These are phyloP conservation scores for Xiphias gladius DNA, from an alignment of 2,113 vertebrate species.

Conservation along the genomic window DNA sequence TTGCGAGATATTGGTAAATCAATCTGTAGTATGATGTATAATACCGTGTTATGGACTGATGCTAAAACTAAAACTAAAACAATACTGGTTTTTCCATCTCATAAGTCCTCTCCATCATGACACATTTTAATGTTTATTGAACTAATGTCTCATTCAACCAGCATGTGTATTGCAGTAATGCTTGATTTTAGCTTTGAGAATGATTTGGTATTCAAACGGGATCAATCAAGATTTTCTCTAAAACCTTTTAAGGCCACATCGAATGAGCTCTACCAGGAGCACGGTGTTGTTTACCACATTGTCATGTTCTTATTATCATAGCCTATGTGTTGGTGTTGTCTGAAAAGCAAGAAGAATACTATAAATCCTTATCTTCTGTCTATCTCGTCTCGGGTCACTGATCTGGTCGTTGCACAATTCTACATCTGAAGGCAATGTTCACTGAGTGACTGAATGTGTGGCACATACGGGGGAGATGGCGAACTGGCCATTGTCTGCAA, in stretches of 20 bases:
- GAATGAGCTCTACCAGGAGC: no score
- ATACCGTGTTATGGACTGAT: not conserved
- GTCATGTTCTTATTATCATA: not conserved
- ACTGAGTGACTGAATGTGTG: not conserved
- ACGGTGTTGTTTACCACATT: no score
- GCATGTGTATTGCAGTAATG: not conserved
- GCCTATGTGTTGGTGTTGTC: not conserved
- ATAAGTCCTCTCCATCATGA: not conserved
- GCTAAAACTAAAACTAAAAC: no score
- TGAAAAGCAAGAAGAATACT: not conserved
- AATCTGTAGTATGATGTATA: not conserved
- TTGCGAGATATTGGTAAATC: not conserved
- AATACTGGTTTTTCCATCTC: not conserved
- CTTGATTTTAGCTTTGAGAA: not conserved
- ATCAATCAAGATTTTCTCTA: slow-evolving; percentile 37
- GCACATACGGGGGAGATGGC: not conserved
- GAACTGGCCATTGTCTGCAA: slow-evolving; percentile 3
- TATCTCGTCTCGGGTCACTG: not conserved
- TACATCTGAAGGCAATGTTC: not conserved
- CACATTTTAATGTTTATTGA: slow-evolving; percentile 24
- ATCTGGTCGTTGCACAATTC: not conserved
- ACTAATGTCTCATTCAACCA: slow-evolving; percentile 19
- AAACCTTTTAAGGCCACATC: no score
- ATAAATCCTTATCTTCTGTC: slow-evolving; percentile 11
- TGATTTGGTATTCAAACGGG: not conserved